These are phyloP conservation scores for Hepsetus odoe DNA, from an alignment of 2,113 vertebrate genomes.

Conservation along the genomic window DNA sequence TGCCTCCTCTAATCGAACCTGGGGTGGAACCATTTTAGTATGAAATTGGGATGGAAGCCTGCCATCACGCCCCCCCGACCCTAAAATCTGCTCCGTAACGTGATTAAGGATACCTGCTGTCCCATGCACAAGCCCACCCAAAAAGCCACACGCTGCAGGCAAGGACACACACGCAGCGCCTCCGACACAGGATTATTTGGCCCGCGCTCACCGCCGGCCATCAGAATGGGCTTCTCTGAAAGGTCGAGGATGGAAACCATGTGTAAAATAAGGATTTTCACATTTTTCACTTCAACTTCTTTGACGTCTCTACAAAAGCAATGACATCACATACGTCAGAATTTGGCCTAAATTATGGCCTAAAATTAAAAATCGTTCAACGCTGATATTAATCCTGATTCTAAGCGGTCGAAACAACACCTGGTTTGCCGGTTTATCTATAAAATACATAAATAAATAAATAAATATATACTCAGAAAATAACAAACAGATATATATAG, in stretches of 20 bases:
- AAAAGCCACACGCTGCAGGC: conserved; percentile 35
- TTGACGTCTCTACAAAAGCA: too few species aligned
- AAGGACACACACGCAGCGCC: conserved; percentile 34
- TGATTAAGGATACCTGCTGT: conserved; percentile 59
- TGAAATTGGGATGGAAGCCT: conserved; percentile 58
- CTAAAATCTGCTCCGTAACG: conserved; percentile 41
- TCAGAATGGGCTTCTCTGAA: background rate
- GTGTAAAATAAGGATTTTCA: too few species aligned
- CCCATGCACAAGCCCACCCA: conserved; percentile 55
- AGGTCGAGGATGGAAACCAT: background rate
- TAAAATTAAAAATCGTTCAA: too few species aligned
- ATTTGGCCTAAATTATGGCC: too few species aligned
- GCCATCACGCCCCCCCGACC: conserved; percentile 35
- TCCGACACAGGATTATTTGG: conserved; percentile 36
- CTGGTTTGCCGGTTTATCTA: too few species aligned
- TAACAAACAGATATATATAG: too few species aligned
- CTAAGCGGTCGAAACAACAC: too few species aligned
- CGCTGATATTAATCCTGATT: too few species aligned
- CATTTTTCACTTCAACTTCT: too few species aligned
- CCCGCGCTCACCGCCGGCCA: background rate
- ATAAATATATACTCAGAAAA: too few species aligned
- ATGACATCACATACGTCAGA: too few species aligned
- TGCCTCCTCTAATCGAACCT: conserved; percentile 46
- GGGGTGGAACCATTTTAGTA: conserved; percentile 53
- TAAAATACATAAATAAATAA: too few species aligned